Evolutionary conservation across 2,113 vertebrate species (phyloP).

Genomic region (Catharus minimus): DNA sequence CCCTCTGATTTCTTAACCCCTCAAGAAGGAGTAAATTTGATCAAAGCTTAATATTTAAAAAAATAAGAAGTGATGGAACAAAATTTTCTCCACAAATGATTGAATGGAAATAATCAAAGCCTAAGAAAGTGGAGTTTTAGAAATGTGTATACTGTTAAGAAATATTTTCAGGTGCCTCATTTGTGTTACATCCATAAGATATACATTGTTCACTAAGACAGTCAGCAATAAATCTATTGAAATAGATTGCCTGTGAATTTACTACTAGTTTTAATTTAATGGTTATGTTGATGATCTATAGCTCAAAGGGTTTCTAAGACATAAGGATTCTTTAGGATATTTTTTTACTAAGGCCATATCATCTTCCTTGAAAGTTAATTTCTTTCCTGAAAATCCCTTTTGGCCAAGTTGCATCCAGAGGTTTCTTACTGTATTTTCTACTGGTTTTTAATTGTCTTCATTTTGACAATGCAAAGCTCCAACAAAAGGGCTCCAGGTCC

Average conservation of each 20-base stretch:
- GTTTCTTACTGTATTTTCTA: not conserved
- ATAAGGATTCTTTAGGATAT: not conserved
- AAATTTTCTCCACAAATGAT: accelerated
- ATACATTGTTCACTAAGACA: not conserved
- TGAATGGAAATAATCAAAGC: not conserved
- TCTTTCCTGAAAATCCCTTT: not conserved
- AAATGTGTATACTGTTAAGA: not conserved
- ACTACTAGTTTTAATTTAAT: not conserved
- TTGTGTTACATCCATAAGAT: not conserved
- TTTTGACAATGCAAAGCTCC: not conserved
- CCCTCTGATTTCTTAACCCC: not conserved
- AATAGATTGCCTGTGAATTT: not conserved
- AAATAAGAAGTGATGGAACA: not conserved
- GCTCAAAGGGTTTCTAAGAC: not conserved
- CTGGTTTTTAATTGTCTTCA: not conserved
- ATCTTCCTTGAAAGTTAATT: not conserved
- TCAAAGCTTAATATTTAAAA: not conserved
- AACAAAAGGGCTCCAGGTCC: not conserved
- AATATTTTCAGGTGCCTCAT: not conserved
- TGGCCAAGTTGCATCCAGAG: not conserved
- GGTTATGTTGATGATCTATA: accelerated
- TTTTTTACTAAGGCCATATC: not conserved
- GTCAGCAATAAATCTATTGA: not conserved
- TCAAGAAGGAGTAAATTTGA: not conserved
- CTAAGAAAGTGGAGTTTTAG: not conserved